Evolutionary conservation across 2,888 invertebrate species (phyloP).

Genomic region (Pollenia amentaria): DNA sequence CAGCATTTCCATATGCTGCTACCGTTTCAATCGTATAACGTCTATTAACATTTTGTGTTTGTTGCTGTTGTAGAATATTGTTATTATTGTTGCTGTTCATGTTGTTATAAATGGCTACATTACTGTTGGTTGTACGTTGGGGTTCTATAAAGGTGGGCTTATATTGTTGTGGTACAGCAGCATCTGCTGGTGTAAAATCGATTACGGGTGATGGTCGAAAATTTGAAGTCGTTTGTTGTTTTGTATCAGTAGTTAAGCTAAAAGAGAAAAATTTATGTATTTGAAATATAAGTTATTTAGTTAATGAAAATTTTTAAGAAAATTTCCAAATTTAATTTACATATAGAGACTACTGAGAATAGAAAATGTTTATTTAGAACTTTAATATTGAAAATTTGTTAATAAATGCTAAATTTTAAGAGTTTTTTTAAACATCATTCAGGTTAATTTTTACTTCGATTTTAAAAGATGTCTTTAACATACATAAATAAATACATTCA

Average conservation of each 20-base stretch:
- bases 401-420: neutral
- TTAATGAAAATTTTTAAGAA: neutral
- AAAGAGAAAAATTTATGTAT: neutral
- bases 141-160: slow-evolving; percentile 77
- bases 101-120: slow-evolving; percentile 17
- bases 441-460: neutral
- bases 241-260: slow-evolving; percentile 16
- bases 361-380: no score
- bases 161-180: slow-evolving; percentile 74
- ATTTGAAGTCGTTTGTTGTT: slow-evolving; percentile 59
- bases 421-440: neutral
- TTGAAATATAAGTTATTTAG: neutral
- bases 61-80: slow-evolving; percentile 46
- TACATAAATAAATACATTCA: no score
- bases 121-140: slow-evolving; percentile 65
- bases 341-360: no score
- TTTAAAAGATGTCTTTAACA: neutral
- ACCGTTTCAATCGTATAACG: slow-evolving; percentile 55
- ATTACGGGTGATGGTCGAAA: slow-evolving; percentile 80
- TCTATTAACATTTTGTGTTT: slow-evolving; percentile 72
- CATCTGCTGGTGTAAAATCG: slow-evolving; percentile 81
- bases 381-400: no score
- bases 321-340: neutral
- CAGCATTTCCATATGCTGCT: slow-evolving; percentile 53
- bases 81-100: slow-evolving; percentile 30